Conservation (phyloP, 2,797 vertebrate genomes). For the Anguilla obscura region DNA sequence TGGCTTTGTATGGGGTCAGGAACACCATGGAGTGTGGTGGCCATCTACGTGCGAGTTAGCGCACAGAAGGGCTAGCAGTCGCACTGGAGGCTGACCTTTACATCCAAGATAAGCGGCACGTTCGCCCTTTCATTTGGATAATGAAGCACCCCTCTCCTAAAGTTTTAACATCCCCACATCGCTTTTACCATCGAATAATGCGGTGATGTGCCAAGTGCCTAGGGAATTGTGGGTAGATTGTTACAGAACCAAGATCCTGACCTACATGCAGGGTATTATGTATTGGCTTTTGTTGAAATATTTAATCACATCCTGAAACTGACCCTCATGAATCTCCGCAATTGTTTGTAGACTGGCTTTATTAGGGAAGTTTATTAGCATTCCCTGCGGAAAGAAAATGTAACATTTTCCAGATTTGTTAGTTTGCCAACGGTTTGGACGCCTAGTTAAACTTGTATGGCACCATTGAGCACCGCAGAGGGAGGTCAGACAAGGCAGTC, state of each 20-base stretch:
- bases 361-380: neutral
- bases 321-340: neutral
- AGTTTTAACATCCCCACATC: neutral
- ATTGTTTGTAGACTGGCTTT: neutral
- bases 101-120: neutral
- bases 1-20: neutral
- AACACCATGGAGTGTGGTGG: neutral
- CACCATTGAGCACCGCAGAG: neutral
- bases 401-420: neutral
- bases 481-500: neutral
- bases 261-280: neutral
- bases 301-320: slow-evolving; percentile 11
- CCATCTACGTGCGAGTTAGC: neutral
- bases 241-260: neutral
- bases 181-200: neutral
- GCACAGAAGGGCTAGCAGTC: neutral
- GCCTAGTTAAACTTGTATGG: slow-evolving; percentile 11
- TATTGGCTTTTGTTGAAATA: neutral
- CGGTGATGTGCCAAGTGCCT: neutral
- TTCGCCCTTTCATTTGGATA: neutral
- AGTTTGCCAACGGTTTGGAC: neutral
- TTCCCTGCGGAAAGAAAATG: neutral
- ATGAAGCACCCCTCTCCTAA: neutral
- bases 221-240: neutral
- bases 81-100: neutral